Evolutionary conservation across 2,888 invertebrate species (phyloP), one percentile per base, ranked within the genome.

Genomic region (Aethes cnicana): DNA sequence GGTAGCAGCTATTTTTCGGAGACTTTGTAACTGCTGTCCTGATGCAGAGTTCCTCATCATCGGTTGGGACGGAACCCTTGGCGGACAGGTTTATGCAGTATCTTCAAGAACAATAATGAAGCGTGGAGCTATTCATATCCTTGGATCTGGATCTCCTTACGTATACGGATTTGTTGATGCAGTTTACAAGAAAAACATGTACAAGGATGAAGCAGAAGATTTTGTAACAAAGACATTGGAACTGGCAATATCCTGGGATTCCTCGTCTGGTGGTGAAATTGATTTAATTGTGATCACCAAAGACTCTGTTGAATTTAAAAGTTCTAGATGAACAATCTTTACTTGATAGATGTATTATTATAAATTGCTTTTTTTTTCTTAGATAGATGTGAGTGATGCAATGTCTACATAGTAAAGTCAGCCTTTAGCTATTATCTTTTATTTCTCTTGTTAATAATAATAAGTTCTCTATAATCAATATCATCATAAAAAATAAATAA

Each of bases 141-240:
- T 26, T 14, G 46, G 35, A 20, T 36, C 46, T 18, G 46, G 46
- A n/a, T 26, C 35, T 26, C 8, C 25, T 6, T 46, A 35, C 12
- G 25, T 25, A 11, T 26, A 26, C 2, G 35, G 46, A 17, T 46
- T 20, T 14, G 6, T 46, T 0, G 35, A 46, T 8, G 35, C 46
- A 11, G n/a, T 12, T 18, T 35, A 32, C 12, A 18, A 5, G 8
- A 14, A 4, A 26, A 46, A 26, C 26, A 46, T 35, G 46, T 18
- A 21, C 4, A 14, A 26, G 9, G 33, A 11, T 26, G 25, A 26
- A 35, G 46, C 35, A 5, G 12, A 35, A 36, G 20, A 3, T 8
- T 35, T 46, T 17, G 35, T 36, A n/a, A n/a, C n/a, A 3, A 46
- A 46, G 26, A 46, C 26, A 4, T 9, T 44, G 6, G 18, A 21